Conservation (phyloP, 2,888 invertebrate species). For the Muscina levida region DNA sequence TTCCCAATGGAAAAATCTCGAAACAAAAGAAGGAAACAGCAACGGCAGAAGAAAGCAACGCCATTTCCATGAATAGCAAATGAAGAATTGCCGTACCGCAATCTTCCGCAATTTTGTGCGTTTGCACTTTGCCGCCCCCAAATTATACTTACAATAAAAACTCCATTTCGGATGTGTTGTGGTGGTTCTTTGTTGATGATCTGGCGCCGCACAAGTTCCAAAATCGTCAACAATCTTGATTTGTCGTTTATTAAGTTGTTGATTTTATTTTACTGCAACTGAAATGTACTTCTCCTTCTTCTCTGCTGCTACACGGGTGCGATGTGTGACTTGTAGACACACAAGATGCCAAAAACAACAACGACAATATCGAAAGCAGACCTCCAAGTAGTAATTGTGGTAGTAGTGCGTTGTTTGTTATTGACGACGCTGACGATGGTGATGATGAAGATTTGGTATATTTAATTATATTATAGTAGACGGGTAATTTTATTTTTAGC, state of each 20-base stretch:
- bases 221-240: not conserved
- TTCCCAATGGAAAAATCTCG: conserved; percentile 51
- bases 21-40: conserved; percentile 33
- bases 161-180: conserved; percentile 73
- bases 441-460: conserved; percentile 37
- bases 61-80: not conserved
- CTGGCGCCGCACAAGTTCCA: too few species aligned
- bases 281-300: not conserved
- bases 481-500: conserved; percentile 66
- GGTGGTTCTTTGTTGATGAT: not conserved
- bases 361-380: conserved; percentile 10
- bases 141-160: conserved; percentile 78
- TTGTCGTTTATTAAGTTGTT: too few species aligned
- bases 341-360: not conserved
- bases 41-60: conserved; percentile 26
- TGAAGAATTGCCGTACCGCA: too few species aligned
- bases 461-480: conserved; percentile 38
- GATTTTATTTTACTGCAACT: not conserved
- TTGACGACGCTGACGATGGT: conserved; percentile 7
- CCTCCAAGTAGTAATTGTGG: conserved; percentile 39
- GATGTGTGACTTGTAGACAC: not conserved
- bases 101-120: too few species aligned
- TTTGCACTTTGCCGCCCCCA: not conserved
- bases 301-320: not conserved
- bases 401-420: conserved; percentile 4